Evolutionary conservation across 2,888 invertebrate genomes (phyloP).

Genomic region (Chirona hameri): DNA sequence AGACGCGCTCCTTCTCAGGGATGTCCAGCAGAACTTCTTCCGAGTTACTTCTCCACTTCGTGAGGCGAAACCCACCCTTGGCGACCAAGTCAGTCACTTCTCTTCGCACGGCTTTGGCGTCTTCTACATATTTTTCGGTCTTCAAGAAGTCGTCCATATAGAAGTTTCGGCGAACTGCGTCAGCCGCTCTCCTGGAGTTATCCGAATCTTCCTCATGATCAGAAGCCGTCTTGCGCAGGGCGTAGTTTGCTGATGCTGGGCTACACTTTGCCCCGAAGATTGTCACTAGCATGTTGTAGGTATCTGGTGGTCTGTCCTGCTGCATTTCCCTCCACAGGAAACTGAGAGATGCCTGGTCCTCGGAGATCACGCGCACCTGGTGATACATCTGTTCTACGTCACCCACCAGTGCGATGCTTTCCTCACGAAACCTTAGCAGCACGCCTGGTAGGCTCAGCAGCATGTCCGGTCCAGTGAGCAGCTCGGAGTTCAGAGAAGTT

Average conservation of each 20-base stretch:
- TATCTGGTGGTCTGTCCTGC: not conserved
- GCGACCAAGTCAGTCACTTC: not conserved
- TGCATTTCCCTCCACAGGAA: not conserved
- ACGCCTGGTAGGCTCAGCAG: not conserved
- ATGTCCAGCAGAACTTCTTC: not conserved
- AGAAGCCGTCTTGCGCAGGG: not conserved
- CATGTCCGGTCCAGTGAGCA: not conserved
- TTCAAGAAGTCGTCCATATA: not conserved
- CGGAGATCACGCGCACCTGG: not conserved
- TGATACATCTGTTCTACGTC: not conserved
- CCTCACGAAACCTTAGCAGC: not conserved
- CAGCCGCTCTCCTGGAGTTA: too few species aligned
- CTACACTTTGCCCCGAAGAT: not conserved
- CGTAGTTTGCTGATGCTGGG: not conserved
- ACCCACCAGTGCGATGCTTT: not conserved
- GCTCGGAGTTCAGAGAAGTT: not conserved
- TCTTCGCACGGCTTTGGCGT: not conserved
- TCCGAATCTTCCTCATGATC: not conserved
- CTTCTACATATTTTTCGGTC: not conserved
- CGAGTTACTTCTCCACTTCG: not conserved
- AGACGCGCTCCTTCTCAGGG: not conserved
- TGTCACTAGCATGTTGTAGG: not conserved
- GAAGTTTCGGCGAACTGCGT: not conserved
- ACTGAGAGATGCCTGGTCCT: not conserved
- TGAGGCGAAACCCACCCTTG: not conserved